Conservation (phyloP, 2,797 vertebrate genomes). For the Megaceryle alcyon region DNA sequence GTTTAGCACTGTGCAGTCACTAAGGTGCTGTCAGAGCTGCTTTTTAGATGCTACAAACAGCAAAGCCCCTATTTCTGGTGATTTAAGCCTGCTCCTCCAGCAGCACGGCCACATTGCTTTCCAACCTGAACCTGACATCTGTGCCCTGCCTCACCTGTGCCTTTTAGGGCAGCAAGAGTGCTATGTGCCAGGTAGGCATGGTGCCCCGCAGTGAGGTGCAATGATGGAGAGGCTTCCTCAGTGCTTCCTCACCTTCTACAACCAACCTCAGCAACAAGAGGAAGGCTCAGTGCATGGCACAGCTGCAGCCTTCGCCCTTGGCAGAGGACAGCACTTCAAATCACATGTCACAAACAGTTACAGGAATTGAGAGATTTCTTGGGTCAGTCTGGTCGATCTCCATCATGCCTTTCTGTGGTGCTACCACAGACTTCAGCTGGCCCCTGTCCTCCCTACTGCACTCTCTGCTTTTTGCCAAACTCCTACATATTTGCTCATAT, state of each 20-base stretch:
- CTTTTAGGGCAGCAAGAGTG: background rate
- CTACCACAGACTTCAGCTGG: background rate
- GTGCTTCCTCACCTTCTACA: background rate
- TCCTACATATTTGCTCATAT: rapidly evolving
- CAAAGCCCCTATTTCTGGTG: background rate
- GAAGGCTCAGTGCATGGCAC: background rate
- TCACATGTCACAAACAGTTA: background rate
- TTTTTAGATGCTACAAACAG: background rate
- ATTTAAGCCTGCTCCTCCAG: background rate
- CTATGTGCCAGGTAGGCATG: rapidly evolving
- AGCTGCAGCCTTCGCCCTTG: background rate
- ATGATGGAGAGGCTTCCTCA: rapidly evolving
- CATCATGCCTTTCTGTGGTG: rapidly evolving
- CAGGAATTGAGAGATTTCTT: rapidly evolving
- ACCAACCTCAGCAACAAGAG: background rate
- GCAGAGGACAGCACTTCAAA: background rate
- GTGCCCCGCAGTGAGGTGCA: background rate
- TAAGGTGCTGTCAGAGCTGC: background rate
- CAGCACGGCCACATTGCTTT: background rate
- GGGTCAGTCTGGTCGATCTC: background rate
- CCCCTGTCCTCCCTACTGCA: too few species aligned
- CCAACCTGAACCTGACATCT: background rate
- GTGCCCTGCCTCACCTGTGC: rapidly evolving
- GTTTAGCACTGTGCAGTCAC: background rate
- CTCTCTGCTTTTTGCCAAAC: background rate